phyloP scores from a whole-genome alignment of 2,888 invertebrate species.

The Prionchulus punctatus region DNA sequence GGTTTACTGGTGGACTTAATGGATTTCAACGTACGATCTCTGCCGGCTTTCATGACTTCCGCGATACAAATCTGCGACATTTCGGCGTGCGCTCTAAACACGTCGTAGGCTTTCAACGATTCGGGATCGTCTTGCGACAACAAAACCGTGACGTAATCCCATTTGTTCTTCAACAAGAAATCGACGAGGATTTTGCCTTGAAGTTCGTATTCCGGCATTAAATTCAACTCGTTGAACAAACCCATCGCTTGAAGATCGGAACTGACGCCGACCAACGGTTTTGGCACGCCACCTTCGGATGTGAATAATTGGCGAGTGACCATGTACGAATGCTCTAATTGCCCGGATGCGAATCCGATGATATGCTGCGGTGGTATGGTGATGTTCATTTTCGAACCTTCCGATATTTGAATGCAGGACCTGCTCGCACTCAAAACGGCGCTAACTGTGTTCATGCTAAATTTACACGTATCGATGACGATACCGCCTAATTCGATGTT shows the following conservation, averaged over 20 bases:
- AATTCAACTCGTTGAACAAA: background rate
- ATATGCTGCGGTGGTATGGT: slow-evolving; percentile 3
- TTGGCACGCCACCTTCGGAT: background rate
- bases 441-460: background rate
- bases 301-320: background rate
- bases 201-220: background rate
- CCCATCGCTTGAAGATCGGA: background rate
- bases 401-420: too few relatives aligned
- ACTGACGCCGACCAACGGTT: background rate
- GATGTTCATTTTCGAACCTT: too few relatives aligned
- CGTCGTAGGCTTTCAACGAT: slow-evolving; percentile 15
- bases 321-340: background rate
- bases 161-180: slow-evolving; percentile 2
- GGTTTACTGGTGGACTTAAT: slow-evolving; percentile 13
- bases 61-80: slow-evolving; percentile 24
- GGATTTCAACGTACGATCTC: background rate
- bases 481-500: slow-evolving; percentile 7
- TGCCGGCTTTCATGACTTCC: slow-evolving; percentile 12
- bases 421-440: background rate
- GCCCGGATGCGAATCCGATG: slow-evolving; percentile 1
- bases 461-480: slow-evolving; percentile 7
- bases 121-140: slow-evolving; percentile 16
- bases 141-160: slow-evolving; percentile 10
- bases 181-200: slow-evolving; percentile 4
- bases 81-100: slow-evolving; percentile 20